Percentiles rank a stretch among this genome's conserved stretches.
Conservation (phyloP, 2,888 invertebrate genomes). For the Latrodectus hesperus region DNA sequence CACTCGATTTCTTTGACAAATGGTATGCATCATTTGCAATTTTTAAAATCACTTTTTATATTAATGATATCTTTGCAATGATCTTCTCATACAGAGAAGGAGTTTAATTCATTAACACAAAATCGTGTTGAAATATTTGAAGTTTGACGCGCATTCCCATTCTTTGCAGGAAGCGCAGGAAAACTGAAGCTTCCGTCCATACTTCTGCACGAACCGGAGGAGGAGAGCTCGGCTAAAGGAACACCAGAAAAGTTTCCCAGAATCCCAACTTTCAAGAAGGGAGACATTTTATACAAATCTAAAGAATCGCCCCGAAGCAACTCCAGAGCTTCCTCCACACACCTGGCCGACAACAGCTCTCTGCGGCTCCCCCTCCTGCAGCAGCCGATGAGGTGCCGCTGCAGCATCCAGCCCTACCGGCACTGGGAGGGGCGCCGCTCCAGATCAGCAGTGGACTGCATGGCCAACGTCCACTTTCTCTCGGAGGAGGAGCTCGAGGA, state of each 20-base stretch:
- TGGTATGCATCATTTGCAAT: too few species aligned
- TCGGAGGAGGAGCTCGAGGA: constrained; percentile 43
- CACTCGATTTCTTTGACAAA: too few species aligned
- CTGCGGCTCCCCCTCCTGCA: constrained; percentile 55
- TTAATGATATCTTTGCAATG: too few species aligned
- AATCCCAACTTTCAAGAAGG: not conserved
- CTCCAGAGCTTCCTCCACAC: not conserved
- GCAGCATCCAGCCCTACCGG: constrained; percentile 51
- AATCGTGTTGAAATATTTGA: too few species aligned
- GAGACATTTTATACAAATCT: not conserved
- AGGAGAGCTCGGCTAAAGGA: not conserved
- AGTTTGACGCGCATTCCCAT: too few species aligned
- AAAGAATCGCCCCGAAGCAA: not conserved
- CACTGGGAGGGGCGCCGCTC: constrained; percentile 46
- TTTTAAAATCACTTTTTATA: too few species aligned
- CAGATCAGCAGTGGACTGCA: constrained; percentile 56
- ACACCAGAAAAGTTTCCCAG: not conserved
- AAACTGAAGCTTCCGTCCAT: constrained; percentile 54
- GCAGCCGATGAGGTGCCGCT: constrained; percentile 39
- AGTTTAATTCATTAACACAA: too few species aligned
- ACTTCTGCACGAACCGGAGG: constrained; percentile 35
- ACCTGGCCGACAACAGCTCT: not conserved
- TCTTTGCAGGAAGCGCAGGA: constrained; percentile 26
- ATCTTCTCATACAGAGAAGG: too few species aligned
- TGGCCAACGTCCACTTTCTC: constrained; percentile 61